Evolutionary conservation across 2,797 vertebrate genomes (phyloP).

Genomic region (Pipistrellus pipistrellus): DNA sequence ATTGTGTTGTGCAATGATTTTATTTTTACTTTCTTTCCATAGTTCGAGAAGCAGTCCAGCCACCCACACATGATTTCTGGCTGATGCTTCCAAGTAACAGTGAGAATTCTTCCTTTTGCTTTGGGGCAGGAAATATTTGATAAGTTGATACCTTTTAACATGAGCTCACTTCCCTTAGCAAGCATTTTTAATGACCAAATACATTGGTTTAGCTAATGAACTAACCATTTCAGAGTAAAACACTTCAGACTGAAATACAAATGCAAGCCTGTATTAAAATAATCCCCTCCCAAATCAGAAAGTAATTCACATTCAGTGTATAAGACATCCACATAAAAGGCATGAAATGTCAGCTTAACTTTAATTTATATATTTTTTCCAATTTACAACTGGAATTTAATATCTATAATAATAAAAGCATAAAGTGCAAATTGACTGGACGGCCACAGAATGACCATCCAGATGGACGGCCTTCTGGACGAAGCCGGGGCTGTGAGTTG

Average conservation of each 20-base stretch:
- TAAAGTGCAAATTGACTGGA: too few relatives aligned
- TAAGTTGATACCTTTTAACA: not conserved
- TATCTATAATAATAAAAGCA: too few relatives aligned
- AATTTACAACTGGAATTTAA: not conserved
- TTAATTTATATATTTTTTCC: not conserved
- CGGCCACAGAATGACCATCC: too few relatives aligned
- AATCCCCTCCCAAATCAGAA: not conserved
- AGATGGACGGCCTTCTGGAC: too few relatives aligned
- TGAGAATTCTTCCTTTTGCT: not conserved
- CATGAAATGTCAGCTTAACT: not conserved
- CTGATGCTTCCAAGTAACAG: not conserved
- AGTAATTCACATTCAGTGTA: not conserved
- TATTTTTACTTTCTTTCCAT: conserved; percentile 22
- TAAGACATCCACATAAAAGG: conserved; percentile 4
- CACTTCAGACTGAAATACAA: not conserved
- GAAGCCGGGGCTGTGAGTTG: too few relatives aligned
- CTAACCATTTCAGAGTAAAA: conserved; percentile 33
- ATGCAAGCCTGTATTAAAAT: not conserved
- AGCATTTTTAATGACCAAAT: not conserved
- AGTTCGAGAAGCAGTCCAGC: conserved; percentile 13
- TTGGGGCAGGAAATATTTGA: not conserved
- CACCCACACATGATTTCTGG: not conserved
- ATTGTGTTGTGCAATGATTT: not conserved
- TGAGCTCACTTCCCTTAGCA: not conserved
- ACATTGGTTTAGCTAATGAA: not conserved